Conservation (phyloP, 2,797 vertebrate species). For the Galago senegalensis region DNA sequence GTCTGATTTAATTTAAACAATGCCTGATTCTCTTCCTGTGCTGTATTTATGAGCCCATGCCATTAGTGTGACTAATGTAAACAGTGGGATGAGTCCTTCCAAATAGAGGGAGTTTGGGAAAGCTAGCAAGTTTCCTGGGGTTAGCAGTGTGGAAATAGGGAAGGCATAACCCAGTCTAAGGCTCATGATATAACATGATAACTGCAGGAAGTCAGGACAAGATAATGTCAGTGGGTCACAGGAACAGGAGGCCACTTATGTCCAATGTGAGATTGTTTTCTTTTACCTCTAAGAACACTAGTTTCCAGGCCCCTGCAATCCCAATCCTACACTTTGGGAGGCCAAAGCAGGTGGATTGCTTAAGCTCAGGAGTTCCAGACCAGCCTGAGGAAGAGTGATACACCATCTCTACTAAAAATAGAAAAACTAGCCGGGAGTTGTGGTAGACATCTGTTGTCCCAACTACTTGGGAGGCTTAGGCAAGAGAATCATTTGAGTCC, state of each 20-base stretch:
- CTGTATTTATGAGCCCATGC: slow-evolving; percentile 28
- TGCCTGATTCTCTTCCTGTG: slow-evolving; percentile 67
- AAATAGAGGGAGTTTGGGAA: not conserved
- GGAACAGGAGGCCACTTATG: not conserved
- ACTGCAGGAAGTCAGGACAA: not conserved
- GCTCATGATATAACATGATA: not conserved
- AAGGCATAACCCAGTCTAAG: not conserved
- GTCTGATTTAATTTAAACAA: slow-evolving; percentile 62
- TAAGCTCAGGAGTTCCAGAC: no score
- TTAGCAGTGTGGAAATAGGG: not conserved
- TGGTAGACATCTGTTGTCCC: no score
- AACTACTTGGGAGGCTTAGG: no score
- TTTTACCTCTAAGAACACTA: not conserved
- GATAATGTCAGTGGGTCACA: not conserved
- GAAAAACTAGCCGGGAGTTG: no score
- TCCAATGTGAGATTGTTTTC: not conserved
- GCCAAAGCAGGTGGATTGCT: no score
- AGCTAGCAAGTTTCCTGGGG: not conserved
- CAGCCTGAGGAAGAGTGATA: no score
- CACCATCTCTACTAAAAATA: no score
- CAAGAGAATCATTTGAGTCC: no score
- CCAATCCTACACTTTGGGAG: no score
- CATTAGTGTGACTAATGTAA: slow-evolving; percentile 56
- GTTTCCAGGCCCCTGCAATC: not conserved
- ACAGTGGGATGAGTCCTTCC: not conserved